Percentiles rank a stretch among this genome's conserved stretches.
Evolutionary conservation across 1,140 invertebrate genomes (phyloP).

Genomic region (Hestina assimilis): DNA sequence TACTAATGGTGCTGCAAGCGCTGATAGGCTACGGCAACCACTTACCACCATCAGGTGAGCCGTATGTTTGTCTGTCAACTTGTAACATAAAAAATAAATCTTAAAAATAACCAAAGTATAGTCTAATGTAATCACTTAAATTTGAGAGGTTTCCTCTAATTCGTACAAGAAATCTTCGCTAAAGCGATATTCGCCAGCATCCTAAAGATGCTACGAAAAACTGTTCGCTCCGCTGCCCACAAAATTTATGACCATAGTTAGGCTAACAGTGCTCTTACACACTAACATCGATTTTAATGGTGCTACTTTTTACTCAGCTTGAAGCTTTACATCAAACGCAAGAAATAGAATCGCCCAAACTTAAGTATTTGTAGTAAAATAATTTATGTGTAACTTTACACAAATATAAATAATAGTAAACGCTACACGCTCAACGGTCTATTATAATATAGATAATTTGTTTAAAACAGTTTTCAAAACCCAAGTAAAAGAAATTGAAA

Average conservation of each 20-base stretch:
- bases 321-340: background rate
- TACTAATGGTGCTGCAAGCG: too few relatives aligned
- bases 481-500: too few relatives aligned
- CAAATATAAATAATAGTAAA: too few relatives aligned
- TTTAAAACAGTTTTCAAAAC: too few relatives aligned
- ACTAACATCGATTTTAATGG: conserved; percentile 9
- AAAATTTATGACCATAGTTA: conserved; percentile 15
- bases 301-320: background rate
- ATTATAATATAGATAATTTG: too few relatives aligned
- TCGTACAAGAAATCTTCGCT: conserved; percentile 8
- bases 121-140: background rate
- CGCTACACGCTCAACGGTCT: too few relatives aligned
- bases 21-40: too few relatives aligned
- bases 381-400: too few relatives aligned
- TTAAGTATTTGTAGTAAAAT: too few relatives aligned
- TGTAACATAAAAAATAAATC: background rate
- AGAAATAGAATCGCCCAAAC: too few relatives aligned
- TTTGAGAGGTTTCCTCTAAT: background rate
- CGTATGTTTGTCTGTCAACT: too few relatives aligned
- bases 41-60: too few relatives aligned
- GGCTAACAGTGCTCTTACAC: conserved; percentile 11
- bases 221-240: conserved; percentile 6
- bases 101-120: background rate
- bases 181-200: background rate
- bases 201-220: conserved; percentile 13